A percentile compares a stretch with the other conserved stretches of the same genome.
Evolutionary conservation across 2,797 vertebrate species (phyloP).

Genomic region (Catamblyrhynchus diadema): DNA sequence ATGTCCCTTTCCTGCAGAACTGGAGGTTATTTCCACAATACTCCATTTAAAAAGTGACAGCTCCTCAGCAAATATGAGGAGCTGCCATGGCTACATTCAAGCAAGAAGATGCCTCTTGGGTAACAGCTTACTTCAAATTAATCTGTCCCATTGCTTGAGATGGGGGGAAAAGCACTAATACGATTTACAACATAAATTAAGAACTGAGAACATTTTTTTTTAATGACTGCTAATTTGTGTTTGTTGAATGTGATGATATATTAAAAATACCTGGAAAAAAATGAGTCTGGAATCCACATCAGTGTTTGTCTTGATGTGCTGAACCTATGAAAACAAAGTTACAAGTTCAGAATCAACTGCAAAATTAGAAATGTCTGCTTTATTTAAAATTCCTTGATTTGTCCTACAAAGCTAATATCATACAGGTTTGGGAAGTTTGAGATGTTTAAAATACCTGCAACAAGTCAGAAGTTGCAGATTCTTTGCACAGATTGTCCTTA

Average conservation of each 20-base stretch:
- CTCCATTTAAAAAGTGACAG: background rate
- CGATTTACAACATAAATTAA: background rate
- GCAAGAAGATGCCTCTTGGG: background rate
- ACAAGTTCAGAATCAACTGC: background rate
- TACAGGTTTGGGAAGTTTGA: background rate
- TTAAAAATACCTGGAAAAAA: slow-evolving; percentile 93
- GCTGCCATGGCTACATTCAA: background rate
- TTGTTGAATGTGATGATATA: background rate
- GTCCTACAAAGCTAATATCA: background rate
- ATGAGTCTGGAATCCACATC: slow-evolving; percentile 99
- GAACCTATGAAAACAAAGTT: slow-evolving; percentile 80
- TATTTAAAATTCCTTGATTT: background rate
- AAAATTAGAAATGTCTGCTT: background rate
- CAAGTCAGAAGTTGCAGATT: background rate
- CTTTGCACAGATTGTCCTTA: background rate
- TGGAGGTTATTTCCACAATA: background rate
- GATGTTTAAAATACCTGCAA: background rate
- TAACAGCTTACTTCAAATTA: background rate
- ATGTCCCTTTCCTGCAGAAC: background rate
- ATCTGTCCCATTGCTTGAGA: background rate
- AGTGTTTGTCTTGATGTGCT: slow-evolving; percentile 98
- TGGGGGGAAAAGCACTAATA: background rate
- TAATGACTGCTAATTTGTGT: background rate
- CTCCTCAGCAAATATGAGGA: background rate
- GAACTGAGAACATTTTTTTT: background rate